Percentiles rank a stretch among this genome's conserved stretches.
Evolutionary conservation across 92 coral and sea anemone species (phyloP).

Genomic region (Zoanthus sansibaricus): DNA sequence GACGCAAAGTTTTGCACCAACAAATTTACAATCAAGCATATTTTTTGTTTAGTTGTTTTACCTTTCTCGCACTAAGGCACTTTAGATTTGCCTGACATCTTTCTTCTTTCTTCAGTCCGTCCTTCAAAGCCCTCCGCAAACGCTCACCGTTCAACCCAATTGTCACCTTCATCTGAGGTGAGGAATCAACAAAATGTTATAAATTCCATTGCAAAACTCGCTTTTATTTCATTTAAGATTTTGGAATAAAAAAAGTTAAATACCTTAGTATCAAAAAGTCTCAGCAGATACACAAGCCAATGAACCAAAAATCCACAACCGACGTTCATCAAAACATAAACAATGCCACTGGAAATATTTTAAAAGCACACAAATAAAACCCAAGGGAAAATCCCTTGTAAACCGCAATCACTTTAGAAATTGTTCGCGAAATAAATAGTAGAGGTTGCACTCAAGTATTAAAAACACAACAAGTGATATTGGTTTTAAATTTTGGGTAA

Average conservation of each 20-base stretch:
- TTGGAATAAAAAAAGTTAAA: neutral
- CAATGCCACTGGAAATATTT: constrained; percentile 17
- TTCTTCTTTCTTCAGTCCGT: constrained; percentile 87
- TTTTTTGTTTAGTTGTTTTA: neutral
- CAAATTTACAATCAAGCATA: no score
- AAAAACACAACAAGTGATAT: neutral
- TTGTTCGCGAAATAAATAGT: neutral
- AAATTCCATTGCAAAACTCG: no score
- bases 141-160: constrained; percentile 87
- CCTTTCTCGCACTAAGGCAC: constrained; percentile 85
- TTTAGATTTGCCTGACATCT: constrained; percentile 82
- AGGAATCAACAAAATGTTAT: neutral
- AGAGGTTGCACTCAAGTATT: neutral
- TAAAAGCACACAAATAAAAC: neutral
- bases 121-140: constrained; percentile 81
- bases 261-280: constrained; percentile 62
- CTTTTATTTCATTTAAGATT: neutral
- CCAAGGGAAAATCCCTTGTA: constrained; percentile 31
- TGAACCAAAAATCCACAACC: constrained; percentile 65
- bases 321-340: neutral
- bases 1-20: no score
- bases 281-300: constrained; percentile 64
- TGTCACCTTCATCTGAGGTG: constrained; percentile 80
- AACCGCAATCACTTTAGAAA: neutral
- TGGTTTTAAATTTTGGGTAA: neutral